These are phyloP conservation scores for Triops longicaudatus DNA, from an alignment of 1,140 invertebrate species.

Conservation along the genomic window DNA sequence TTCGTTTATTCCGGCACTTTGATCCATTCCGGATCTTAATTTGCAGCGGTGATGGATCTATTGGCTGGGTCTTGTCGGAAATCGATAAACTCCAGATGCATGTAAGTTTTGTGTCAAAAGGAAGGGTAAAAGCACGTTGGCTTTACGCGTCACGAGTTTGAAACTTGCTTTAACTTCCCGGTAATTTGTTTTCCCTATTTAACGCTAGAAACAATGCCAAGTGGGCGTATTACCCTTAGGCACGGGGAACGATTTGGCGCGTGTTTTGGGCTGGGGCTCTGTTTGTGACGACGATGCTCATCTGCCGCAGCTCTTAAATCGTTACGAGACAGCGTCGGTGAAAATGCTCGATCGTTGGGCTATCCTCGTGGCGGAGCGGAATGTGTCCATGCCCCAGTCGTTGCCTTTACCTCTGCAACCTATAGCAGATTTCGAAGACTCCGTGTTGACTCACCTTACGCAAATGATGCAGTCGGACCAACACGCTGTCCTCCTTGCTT, in stretches of 20 bases:
- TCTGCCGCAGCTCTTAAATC: constrained; percentile 79
- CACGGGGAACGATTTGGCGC: constrained; percentile 88
- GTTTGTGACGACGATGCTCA: constrained; percentile 92
- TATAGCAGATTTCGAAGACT: constrained; percentile 62
- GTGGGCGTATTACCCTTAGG: constrained; percentile 86
- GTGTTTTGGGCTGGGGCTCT: constrained; percentile 91
- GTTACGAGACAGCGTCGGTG: constrained; percentile 86
- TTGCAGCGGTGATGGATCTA: constrained; percentile 86
- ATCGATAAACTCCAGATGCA: constrained; percentile 87
- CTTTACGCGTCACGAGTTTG: background rate
- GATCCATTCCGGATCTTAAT: constrained; percentile 84
- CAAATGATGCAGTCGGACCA: constrained; percentile 81
- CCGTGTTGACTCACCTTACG: constrained; percentile 67
- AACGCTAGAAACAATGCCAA: constrained; percentile 73
- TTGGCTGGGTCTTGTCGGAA: constrained; percentile 88
- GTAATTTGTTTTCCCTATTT: constrained; percentile 21
- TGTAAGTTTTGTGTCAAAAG: constrained; percentile 49
- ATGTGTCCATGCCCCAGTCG: constrained; percentile 49
- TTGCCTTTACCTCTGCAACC: constrained; percentile 37
- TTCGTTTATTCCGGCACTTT: constrained; percentile 79
- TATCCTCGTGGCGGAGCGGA: constrained; percentile 46
- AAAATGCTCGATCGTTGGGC: constrained; percentile 74
- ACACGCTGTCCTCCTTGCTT: constrained; percentile 60
- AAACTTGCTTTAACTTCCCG: background rate
- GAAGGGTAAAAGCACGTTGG: constrained; percentile 6